Percentiles rank a stretch among this genome's conserved stretches.
These are phyloP conservation scores for Geodia barretti DNA, from an alignment of 37 sponge, comb jelly and placozoan species.

Conservation along the genomic window DNA sequence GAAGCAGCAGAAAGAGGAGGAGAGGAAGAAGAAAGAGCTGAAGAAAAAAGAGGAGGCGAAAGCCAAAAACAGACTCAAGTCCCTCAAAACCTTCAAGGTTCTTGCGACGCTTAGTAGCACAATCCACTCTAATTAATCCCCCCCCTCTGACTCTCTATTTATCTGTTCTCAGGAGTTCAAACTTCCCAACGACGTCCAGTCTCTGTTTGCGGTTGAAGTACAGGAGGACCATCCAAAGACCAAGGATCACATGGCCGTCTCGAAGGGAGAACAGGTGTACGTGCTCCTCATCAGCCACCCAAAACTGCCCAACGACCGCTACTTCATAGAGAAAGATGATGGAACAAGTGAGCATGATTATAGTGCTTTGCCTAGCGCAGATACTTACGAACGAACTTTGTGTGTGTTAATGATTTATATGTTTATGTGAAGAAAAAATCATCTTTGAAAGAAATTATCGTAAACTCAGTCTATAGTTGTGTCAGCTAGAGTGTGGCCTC, in stretches of 20 bases:
- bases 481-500: too few species aligned
- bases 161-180: conserved; percentile 22
- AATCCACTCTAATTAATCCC: neutral
- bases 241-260: conserved; percentile 41
- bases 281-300: conserved; percentile 59
- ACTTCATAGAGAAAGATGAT: conserved; percentile 68
- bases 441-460: too few species aligned
- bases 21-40: conserved; percentile 1
- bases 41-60: neutral
- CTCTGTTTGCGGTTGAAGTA: conserved; percentile 45
- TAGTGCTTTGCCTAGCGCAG: too few species aligned
- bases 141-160: neutral
- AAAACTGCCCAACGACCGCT: conserved; percentile 51
- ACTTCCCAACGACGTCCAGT: conserved; percentile 13
- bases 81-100: neutral
- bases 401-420: too few species aligned
- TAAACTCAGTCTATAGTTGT: too few species aligned
- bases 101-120: neutral
- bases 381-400: too few species aligned
- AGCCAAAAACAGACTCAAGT: neutral
- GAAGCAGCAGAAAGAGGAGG: conserved; percentile 3
- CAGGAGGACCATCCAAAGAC: conserved; percentile 23
- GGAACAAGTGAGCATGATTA: conserved; percentile 64
- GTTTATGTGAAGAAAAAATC: too few species aligned
- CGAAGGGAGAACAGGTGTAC: conserved; percentile 23